Base-by-base conservation (phyloP, 1,140 invertebrate genomes). In the Tenebrio molitor region DNA sequence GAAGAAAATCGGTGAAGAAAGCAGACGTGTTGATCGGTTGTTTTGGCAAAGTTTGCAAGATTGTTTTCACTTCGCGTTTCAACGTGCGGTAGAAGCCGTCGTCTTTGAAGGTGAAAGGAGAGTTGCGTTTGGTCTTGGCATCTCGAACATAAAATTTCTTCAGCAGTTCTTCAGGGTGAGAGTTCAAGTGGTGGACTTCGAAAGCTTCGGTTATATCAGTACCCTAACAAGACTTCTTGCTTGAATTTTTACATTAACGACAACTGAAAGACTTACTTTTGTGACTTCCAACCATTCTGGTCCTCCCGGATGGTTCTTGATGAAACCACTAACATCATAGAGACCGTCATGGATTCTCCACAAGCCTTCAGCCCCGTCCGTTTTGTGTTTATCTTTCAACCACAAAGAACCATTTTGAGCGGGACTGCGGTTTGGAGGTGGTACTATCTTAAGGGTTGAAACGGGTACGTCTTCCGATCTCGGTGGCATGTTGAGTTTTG, bases 271-370 rank as follows among this genome's bases (percentile, higher is more conserved):
- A 58, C 42, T 41, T 67, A 79, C 78, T 58, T 79, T 79, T 1
- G 74, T 76, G 15, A 79, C 65, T 64, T 85, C 79, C 8, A 95
- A 80, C 92, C 93, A 95, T 78, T 92, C 89, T 7, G 83, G 50
- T 14, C 93, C 93, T 25, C 93, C 94, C 15, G 93, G 93, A 86
- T 96, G 94, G 17, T 80, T 87, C 0, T 86, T 71, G 0, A 90
- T 82, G 77, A 93, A 96, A 15, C 84, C 82, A 4, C 83, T 86
- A 3, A 96, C 83, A 81, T 95, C 90, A 78, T 95, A 95, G 1
- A 96, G 84, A 34, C 84, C 84, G 83, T 95, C 87, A 70, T 89
- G 86, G n/a, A 95, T 86, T 63, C 94, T 85, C 94, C 94, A 96
- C 0, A 94, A 82, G 2, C 88, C 89, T 80, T 92, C 91, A 0